Percentiles rank a stretch among this genome's conserved stretches.
These are phyloP conservation scores for Trachythela sp. DNA, from an alignment of 64 coral and sea anemone genomes.

Conservation along the genomic window DNA sequence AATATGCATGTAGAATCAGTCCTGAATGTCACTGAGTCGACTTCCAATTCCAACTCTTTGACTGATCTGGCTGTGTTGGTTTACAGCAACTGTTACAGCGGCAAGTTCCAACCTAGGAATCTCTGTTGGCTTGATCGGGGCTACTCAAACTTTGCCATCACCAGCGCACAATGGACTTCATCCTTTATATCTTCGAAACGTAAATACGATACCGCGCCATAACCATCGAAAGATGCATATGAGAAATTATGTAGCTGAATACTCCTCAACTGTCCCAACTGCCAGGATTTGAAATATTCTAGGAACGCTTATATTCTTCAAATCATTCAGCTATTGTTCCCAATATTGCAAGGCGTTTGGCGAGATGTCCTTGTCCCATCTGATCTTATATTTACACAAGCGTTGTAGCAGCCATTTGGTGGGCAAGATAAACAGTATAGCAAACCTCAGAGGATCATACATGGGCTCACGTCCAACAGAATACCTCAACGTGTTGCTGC, in stretches of 20 bases:
- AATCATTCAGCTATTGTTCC: background rate
- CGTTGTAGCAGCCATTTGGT: background rate
- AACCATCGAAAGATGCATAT: background rate
- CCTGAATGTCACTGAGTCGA: background rate
- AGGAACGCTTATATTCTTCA: background rate
- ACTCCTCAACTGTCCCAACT: background rate
- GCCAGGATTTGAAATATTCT: background rate
- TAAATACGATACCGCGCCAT: background rate
- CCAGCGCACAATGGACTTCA: background rate
- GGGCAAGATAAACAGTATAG: background rate
- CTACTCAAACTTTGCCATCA: background rate
- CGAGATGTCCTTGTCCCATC: background rate
- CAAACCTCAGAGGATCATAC: background rate
- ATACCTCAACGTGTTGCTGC: background rate
- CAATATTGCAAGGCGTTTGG: background rate
- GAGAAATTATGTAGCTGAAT: background rate
- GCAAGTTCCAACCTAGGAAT: background rate
- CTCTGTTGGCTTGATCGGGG: background rate
- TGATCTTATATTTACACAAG: background rate
- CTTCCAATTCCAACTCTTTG: background rate
- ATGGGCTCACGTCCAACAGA: background rate
- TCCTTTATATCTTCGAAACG: background rate
- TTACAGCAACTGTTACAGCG: background rate
- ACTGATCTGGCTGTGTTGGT: background rate
- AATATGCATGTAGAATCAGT: background rate